Evolutionary conservation across 2,888 invertebrate genomes (phyloP).

Genomic region (Pyralis farinalis): DNA sequence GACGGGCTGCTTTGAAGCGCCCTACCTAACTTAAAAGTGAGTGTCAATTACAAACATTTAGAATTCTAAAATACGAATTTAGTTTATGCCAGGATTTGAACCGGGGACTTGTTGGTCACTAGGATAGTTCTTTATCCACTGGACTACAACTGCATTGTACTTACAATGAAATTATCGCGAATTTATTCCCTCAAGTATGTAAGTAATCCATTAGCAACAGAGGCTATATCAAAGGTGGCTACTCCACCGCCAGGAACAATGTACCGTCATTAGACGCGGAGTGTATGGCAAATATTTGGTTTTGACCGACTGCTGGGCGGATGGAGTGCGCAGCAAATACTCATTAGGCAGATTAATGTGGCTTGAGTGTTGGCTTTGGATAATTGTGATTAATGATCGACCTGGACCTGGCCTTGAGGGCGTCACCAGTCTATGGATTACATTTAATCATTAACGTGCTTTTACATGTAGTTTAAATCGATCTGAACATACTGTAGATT

Average conservation of each 20-base stretch:
- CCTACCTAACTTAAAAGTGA: too few relatives aligned
- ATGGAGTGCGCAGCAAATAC: slow-evolving; percentile 71
- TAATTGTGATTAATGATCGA: background rate
- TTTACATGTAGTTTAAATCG: too few relatives aligned
- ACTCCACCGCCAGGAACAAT: slow-evolving; percentile 33
- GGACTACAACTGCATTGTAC: too few relatives aligned
- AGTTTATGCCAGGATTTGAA: too few relatives aligned
- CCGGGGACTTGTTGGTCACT: too few relatives aligned
- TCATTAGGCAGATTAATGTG: slow-evolving; percentile 73
- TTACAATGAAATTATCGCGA: background rate
- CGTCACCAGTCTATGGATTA: too few relatives aligned
- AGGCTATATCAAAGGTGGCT: slow-evolving; percentile 17
- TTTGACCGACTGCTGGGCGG: slow-evolving; percentile 57
- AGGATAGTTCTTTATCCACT: too few relatives aligned
- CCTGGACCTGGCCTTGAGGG: background rate
- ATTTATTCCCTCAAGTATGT: background rate
- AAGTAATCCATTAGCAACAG: slow-evolving; percentile 18
- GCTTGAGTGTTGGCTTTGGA: background rate
- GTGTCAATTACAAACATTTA: too few relatives aligned
- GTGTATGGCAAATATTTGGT: slow-evolving; percentile 64
- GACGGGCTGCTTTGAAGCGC: too few relatives aligned
- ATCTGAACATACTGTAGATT: too few relatives aligned
- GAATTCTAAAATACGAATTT: too few relatives aligned
- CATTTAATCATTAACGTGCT: too few relatives aligned
- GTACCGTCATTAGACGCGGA: slow-evolving; percentile 63